A percentile compares a stretch with the other conserved stretches of the same genome.
phyloP scores from a whole-genome alignment of 2,888 invertebrate species.

The Ceratothoa steindachneri region DNA sequence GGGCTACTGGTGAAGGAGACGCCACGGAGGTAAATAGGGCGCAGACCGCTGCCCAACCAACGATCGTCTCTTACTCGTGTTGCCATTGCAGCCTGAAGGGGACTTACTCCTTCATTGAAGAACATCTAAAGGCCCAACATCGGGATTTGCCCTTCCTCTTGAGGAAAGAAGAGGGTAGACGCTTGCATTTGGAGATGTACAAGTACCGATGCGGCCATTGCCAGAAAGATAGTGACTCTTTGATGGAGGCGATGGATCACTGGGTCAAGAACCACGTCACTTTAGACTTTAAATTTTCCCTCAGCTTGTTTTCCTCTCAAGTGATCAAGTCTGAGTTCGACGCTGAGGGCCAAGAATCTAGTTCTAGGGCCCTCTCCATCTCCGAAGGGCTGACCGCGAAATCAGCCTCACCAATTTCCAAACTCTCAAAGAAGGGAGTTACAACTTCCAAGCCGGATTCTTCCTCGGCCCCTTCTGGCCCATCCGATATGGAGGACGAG shows the following conservation, averaged over 20 bases:
- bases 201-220: slow-evolving; percentile 40
- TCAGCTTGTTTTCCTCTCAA: not conserved
- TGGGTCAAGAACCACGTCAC: slow-evolving; percentile 38
- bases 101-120: slow-evolving; percentile 21
- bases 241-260: slow-evolving; percentile 40
- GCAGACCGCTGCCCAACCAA: not conserved
- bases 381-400: not conserved
- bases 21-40: not conserved
- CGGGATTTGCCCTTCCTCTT: slow-evolving; percentile 39
- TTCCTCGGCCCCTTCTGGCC: not conserved
- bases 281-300: slow-evolving; percentile 22
- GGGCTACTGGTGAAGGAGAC: not conserved
- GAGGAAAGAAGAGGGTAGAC: slow-evolving; percentile 28
- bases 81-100: slow-evolving; percentile 39
- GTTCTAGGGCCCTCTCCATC: not conserved
- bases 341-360: not conserved
- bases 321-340: not conserved
- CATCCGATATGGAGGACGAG: not conserved
- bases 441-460: not conserved
- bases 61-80: slow-evolving; percentile 22
- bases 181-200: slow-evolving; percentile 29
- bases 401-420: not conserved
- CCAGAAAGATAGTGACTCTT: slow-evolving; percentile 26
- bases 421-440: not conserved
- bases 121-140: slow-evolving; percentile 37